A percentile compares a stretch with the other conserved stretches of the same genome.
phyloP scores from a whole-genome alignment of 2,888 invertebrate genomes.

The Eupithecia inturbata region DNA sequence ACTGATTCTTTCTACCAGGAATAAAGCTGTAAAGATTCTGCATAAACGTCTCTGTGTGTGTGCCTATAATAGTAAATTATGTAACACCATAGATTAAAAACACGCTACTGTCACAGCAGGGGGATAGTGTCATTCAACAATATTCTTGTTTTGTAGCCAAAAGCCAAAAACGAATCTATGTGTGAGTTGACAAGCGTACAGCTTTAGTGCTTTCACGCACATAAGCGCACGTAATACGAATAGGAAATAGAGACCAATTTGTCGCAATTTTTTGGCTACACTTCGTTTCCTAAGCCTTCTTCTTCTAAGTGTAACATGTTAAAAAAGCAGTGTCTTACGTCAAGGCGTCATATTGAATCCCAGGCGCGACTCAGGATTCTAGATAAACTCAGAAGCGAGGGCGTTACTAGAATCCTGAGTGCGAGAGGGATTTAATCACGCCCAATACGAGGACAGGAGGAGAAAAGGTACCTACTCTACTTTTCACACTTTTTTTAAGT shows the following conservation, averaged over 20 bases:
- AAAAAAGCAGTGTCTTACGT: neutral
- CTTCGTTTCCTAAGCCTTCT: too few species aligned
- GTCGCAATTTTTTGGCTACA: too few species aligned
- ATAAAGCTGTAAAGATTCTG: neutral
- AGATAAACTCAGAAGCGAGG: neutral
- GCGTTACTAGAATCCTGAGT: neutral
- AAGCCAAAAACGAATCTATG: too few species aligned
- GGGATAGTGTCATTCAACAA: too few species aligned
- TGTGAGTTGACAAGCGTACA: too few species aligned
- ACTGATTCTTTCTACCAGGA: conserved; percentile 45
- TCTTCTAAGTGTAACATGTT: too few species aligned
- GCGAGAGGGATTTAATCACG: neutral
- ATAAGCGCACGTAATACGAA: too few species aligned
- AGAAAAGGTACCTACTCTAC: neutral
- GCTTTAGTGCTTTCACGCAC: too few species aligned
- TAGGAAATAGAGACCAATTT: too few species aligned
- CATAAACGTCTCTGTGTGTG: neutral
- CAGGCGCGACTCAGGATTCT: neutral
- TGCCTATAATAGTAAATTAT: neutral
- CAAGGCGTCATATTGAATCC: neutral
- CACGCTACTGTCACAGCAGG: too few species aligned
- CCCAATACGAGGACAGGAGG: neutral
- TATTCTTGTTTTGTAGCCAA: too few species aligned
- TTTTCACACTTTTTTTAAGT: neutral
- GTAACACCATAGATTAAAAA: too few species aligned